Evolutionary conservation across 2,113 vertebrate species (phyloP), one percentile per base, ranked within the genome.

Genomic region (Amphilophus citrinellus): DNA sequence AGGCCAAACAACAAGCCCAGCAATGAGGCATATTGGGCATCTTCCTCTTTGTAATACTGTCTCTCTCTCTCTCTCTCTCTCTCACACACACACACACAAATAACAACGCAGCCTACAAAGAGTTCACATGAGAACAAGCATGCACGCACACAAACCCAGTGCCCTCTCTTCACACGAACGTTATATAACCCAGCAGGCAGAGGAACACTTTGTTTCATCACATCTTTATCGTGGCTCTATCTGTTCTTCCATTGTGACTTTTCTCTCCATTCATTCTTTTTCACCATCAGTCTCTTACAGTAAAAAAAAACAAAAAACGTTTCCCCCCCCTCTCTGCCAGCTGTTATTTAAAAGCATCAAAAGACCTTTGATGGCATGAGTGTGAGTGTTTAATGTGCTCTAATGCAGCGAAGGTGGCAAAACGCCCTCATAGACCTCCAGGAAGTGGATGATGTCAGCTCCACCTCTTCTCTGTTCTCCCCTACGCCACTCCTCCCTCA

Each of bases 381-480:
- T 50, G 22, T 53, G 79, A 65, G 56, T 35, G 76, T 82, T 35
- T 9, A 53, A 53, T 71, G 61, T 58, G 47, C 35, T 84, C 65
- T 15, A 17, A 56, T 79, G 22, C 17, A 15, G 22, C 53, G 47
- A 61, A 75, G 32, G 80, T 75, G 27, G 79, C 37, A 58, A 78
- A 42, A 75, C 82, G 9, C 88, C 62, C 83, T 86, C 84, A 57
- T 58, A 77, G 61, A 85, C 77, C 84, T 83, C 66, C 73, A 85
- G 89, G 80, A 92, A 81, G 92, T 76, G 89, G 91, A 92, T 94
- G 93, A 94, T 87, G 90, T 93, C 91, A 93, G 78, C 89, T 85
- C 90, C 89, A 86, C 91, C 88, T 90, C 91, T 83, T 60, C 76
- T 86, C 39, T 18, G 77, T 89, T 61, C 77, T 83, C 63, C 84